Base-by-base conservation (phyloP, 2,888 invertebrate genomes). In the Morpho achilles region DNA sequence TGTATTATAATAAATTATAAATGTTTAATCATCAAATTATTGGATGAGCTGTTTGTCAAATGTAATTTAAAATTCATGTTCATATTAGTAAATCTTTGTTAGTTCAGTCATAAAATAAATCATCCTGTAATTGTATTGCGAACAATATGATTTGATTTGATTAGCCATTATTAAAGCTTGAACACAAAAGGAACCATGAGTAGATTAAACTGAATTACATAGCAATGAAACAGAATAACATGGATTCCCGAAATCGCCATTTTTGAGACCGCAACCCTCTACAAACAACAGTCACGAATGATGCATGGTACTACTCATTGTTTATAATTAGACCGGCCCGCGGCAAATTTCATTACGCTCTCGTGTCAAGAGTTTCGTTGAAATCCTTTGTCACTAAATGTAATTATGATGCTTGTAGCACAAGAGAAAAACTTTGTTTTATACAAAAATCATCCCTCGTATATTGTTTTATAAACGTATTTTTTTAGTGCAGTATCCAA, bases 331-430 rank as follows among this genome's bases (percentile, higher is more conserved):
- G 76, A 71, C 76, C 74, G 72, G 71, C 68, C 73, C 69, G 67
- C 66, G 75, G 76, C 73, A 77, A 75, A 83, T 80, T 81, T 82
- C 77, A 83, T 83, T 82, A 80, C 58, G 60, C 61, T 79, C 75
- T 76, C 77, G 69, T 77, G 75, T 79, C 77, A 74, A 76, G 50
- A 56, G 58, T 74, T 72, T 73, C 73, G 71, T 74, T 78, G 71
- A 73, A 73, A 75, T 75, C 76, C 77, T 74, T 72, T 72, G 72
- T 76, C 77, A 78, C 73, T 77, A 82, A 80, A 85, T 81, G 72
- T 77, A 76, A 82, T 84, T 83, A 81, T 79, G 81, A 76, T 76
- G 78, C 75, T 75, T 76, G 69, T 73, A 72, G 75, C 22, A 59
- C 50, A 59, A 59, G 53, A 47, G 47, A 45, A 45, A 10, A 45